Evolutionary conservation across 2,797 vertebrate species (phyloP).

Genomic region (Brachymystax lenok): DNA sequence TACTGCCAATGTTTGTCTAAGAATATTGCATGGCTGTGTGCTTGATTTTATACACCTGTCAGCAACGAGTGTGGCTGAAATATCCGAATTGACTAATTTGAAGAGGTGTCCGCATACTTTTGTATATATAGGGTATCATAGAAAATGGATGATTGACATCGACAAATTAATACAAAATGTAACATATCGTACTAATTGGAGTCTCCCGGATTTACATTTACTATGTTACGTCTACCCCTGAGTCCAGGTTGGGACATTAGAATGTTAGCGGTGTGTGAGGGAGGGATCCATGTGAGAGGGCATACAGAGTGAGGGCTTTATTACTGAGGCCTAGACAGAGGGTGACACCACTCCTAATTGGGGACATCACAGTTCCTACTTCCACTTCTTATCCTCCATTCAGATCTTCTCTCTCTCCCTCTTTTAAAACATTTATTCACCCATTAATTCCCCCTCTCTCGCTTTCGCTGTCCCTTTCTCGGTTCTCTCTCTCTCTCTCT

Average conservation of each 20-base stretch:
- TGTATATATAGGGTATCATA: too few species aligned
- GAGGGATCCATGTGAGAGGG: slow-evolving; percentile 94
- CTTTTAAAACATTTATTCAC: slow-evolving; percentile 93
- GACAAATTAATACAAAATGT: too few species aligned
- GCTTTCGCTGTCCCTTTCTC: not conserved
- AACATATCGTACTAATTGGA: too few species aligned
- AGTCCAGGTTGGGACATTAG: slow-evolving; percentile 78
- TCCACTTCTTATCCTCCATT: slow-evolving; percentile 94
- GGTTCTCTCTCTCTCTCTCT: slow-evolving; percentile 26
- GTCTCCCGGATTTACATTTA: too few species aligned
- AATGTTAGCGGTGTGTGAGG: slow-evolving; percentile 95
- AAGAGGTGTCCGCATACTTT: too few species aligned
- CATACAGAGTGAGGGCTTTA: slow-evolving; percentile 99
- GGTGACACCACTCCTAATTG: slow-evolving; percentile 99
- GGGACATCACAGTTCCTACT: slow-evolving; percentile 99
- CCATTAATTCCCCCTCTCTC: slow-evolving; percentile 58
- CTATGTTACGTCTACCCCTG: too few species aligned
- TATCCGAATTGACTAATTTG: too few species aligned
- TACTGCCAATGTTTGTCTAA: too few species aligned
- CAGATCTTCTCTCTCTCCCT: slow-evolving; percentile 70
- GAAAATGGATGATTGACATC: too few species aligned
- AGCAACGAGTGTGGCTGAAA: too few species aligned
- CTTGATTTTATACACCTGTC: too few species aligned
- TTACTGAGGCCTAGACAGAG: slow-evolving; percentile 92
- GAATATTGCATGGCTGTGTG: too few species aligned